Evolutionary conservation across 2,113 vertebrate genomes (phyloP).

Genomic region (Gambusia affinis): DNA sequence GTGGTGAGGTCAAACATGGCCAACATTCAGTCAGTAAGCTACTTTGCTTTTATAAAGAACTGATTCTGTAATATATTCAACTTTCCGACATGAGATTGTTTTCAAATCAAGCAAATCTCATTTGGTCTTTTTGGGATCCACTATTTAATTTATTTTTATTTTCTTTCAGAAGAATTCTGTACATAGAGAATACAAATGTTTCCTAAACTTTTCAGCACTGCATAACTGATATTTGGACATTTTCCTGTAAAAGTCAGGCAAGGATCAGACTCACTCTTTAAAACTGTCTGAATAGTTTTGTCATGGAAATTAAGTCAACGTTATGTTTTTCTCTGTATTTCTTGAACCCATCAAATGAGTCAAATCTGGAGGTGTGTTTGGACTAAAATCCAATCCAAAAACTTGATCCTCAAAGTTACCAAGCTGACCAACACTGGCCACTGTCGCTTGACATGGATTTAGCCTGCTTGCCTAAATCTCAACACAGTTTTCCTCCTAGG

Average conservation of each 20-base stretch:
- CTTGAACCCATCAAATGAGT: neutral
- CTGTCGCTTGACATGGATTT: slow-evolving; percentile 8
- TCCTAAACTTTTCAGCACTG: neutral
- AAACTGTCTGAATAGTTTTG: too few species aligned
- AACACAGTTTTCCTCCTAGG: slow-evolving; percentile 20
- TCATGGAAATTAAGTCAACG: too few species aligned
- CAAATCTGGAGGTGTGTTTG: neutral
- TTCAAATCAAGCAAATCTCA: slow-evolving; percentile 14
- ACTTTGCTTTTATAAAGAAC: too few species aligned
- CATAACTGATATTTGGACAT: neutral
- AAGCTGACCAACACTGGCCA: neutral
- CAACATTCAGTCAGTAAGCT: too few species aligned
- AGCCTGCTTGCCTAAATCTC: slow-evolving; percentile 19
- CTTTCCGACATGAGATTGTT: slow-evolving; percentile 19
- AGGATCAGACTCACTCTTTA: too few species aligned
- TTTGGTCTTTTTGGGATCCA: neutral
- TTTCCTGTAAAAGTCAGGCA: too few species aligned
- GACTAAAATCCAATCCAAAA: neutral
- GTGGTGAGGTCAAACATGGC: too few species aligned
- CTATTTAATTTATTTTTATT: neutral
- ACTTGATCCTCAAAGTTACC: neutral
- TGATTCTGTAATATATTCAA: too few species aligned
- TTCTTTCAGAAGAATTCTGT: too few species aligned
- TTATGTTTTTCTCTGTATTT: too few species aligned
- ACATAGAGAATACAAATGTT: neutral